These are phyloP conservation scores for Lithodes maja DNA, from an alignment of 2,888 invertebrate species.

Conservation along the genomic window DNA sequence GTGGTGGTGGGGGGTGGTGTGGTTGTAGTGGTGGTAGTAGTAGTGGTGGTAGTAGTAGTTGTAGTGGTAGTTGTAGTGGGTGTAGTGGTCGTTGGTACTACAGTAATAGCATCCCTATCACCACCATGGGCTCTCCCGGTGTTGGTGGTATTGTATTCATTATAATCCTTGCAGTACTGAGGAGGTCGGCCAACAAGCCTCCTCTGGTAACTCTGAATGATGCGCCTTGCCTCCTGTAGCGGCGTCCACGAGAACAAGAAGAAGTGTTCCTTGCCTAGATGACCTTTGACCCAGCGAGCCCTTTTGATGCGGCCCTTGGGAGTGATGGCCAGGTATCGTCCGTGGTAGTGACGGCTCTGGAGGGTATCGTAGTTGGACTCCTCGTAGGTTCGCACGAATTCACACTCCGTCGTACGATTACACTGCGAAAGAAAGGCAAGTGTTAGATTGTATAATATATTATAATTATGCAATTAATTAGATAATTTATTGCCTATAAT, in stretches of 20 bases:
- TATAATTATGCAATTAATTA: no score
- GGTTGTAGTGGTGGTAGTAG: slow-evolving; percentile 10
- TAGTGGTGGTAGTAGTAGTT: slow-evolving; percentile 30
- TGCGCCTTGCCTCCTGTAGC: slow-evolving; percentile 37
- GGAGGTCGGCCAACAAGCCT: slow-evolving; percentile 38
- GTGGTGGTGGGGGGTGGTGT: slow-evolving; percentile 29
- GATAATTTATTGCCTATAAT: no score
- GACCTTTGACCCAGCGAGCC: slow-evolving; percentile 50
- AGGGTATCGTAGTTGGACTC: slow-evolving; percentile 61
- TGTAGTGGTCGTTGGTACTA: slow-evolving; percentile 2
- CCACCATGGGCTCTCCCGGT: slow-evolving; percentile 17
- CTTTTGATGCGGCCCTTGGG: slow-evolving; percentile 62
- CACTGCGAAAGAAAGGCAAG: slow-evolving; percentile 55
- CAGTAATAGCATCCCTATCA: not conserved
- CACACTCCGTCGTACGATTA: slow-evolving; percentile 62
- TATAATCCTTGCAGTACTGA: slow-evolving; percentile 61
- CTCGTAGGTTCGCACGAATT: slow-evolving; percentile 54
- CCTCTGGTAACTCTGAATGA: slow-evolving; percentile 48
- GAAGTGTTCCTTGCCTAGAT: slow-evolving; percentile 58
- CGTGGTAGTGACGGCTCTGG: slow-evolving; percentile 51
- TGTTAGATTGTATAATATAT: not conserved
- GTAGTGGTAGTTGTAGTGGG: slow-evolving; percentile 35
- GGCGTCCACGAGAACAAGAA: slow-evolving; percentile 45
- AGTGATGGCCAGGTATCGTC: slow-evolving; percentile 62
- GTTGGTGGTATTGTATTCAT: slow-evolving; percentile 39